Evolutionary conservation across 2,888 invertebrate genomes (phyloP).

Genomic region (Eupeodes luniger): DNA sequence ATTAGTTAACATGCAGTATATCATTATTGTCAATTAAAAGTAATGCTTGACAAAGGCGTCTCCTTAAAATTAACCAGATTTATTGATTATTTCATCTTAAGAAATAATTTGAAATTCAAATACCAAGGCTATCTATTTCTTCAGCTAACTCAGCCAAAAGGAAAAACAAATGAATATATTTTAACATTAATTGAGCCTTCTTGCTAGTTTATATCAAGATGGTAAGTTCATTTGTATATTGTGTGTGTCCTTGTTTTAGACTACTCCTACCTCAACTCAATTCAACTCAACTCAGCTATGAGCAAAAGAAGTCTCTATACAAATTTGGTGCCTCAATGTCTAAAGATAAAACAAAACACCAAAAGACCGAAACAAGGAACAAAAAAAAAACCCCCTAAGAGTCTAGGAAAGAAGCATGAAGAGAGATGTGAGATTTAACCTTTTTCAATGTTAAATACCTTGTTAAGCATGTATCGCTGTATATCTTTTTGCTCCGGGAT

Average conservation of each 20-base stretch:
- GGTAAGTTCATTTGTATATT: neutral
- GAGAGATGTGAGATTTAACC: slow-evolving; percentile 51
- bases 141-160: neutral
- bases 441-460: slow-evolving; percentile 72
- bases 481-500: slow-evolving; percentile 18
- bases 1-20: neutral
- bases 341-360: slow-evolving; percentile 25
- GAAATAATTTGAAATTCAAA: slow-evolving; percentile 13
- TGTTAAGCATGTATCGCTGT: slow-evolving; percentile 43
- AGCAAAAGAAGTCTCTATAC: neutral
- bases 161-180: neutral
- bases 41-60: neutral
- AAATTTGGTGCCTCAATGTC: slow-evolving; percentile 57
- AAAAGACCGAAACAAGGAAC: too few species aligned
- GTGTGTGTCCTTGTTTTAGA: neutral
- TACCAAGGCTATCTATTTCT: neutral
- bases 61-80: neutral
- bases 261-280: slow-evolving; percentile 9
- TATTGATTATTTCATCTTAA: neutral
- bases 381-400: neutral
- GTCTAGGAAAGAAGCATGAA: neutral
- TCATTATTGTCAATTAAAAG: neutral
- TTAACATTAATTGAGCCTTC: neutral
- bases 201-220: neutral
- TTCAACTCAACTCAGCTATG: neutral